A percentile compares a stretch with the other conserved stretches of the same genome.
Evolutionary conservation across 2,888 invertebrate species (phyloP).

Genomic region (Polydrusus pterygomalis): DNA sequence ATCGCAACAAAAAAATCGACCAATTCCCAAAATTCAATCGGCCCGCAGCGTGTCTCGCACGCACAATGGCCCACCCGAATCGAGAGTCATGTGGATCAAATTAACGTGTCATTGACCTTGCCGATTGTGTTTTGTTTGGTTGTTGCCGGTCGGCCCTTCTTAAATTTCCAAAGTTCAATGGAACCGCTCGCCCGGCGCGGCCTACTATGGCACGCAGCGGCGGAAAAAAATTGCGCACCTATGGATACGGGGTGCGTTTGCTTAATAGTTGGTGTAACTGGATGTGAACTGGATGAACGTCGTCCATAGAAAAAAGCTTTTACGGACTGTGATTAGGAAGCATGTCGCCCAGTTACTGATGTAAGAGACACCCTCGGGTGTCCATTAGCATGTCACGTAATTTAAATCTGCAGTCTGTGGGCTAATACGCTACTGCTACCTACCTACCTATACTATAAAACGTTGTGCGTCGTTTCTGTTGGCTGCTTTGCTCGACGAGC

Average conservation of each 20-base stretch:
- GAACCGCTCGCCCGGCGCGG: slow-evolving; percentile 31
- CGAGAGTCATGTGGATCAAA: slow-evolving; percentile 52
- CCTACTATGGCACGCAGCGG: slow-evolving; percentile 22
- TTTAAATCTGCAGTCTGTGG: no score
- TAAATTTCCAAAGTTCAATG: slow-evolving; percentile 41
- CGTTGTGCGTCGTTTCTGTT: no score
- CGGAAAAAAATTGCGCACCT: slow-evolving; percentile 24
- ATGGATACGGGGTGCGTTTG: slow-evolving; percentile 13
- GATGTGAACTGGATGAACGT: background rate
- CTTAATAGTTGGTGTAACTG: background rate
- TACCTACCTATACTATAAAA: no score
- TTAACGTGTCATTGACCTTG: slow-evolving; percentile 62
- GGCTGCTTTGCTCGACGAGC: no score
- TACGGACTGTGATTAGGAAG: no score
- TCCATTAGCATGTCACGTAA: no score
- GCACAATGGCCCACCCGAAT: slow-evolving; percentile 26
- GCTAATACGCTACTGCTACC: no score
- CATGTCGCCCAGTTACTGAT: no score
- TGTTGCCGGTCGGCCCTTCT: slow-evolving; percentile 44
- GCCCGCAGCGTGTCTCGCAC: slow-evolving; percentile 19
- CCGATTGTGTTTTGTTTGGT: slow-evolving; percentile 55
- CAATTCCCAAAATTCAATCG: slow-evolving; percentile 35
- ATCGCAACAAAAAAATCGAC: slow-evolving; percentile 29
- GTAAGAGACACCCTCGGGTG: no score
- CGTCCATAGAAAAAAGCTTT: background rate